Base-by-base conservation (phyloP, 2,113 vertebrate species). In the Morone chrysops region DNA sequence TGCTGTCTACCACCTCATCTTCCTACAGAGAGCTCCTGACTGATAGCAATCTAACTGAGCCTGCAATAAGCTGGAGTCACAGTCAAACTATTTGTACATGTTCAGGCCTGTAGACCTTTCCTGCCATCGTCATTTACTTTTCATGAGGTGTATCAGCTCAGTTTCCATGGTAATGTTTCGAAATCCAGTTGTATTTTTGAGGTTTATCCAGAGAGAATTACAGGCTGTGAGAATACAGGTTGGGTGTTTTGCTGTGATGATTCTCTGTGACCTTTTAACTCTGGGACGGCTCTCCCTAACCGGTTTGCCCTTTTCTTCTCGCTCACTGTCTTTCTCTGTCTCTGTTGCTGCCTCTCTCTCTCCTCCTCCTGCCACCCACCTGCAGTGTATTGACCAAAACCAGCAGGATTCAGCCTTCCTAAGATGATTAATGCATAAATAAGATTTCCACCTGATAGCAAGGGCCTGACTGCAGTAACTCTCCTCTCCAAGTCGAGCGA, bases 371-470 rank as follows among this genome's bases (percentile, higher is more conserved):
- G 78, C 71, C 50, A 16, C 54, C 79, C 89, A 81, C 91, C 87
- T 80, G 84, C 66, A 22, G 86, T 5, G 75, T 90, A 92, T 92
- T 78, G 91, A 91, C 82, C 80, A 87, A 65, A 63, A 80, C 13
- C 91, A 87, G 89, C 82, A 80, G 88, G 91, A 87, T 31, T 59
- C 69, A 56, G 67, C 76, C 83, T 77, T 57, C 73, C 75, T 70
- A 74, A 85, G 73, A 88, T 88, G 82, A 92, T 84, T 90, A 86
- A 89, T 87, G 75, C 82, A 91, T 84, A 78, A 83, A 84, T 72
- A 75, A 87, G 82, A 78, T 87, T 81, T 78, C 82, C 86, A 70
- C 75, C 79, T 70, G 76, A 81, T 70, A 81, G 59, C 48, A 3
- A 59, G 62, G 43, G 22, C 57, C 56, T 61, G 48, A 41, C 75